Conservation (phyloP, 2,888 invertebrate species). For the Latheticus oryzae region DNA sequence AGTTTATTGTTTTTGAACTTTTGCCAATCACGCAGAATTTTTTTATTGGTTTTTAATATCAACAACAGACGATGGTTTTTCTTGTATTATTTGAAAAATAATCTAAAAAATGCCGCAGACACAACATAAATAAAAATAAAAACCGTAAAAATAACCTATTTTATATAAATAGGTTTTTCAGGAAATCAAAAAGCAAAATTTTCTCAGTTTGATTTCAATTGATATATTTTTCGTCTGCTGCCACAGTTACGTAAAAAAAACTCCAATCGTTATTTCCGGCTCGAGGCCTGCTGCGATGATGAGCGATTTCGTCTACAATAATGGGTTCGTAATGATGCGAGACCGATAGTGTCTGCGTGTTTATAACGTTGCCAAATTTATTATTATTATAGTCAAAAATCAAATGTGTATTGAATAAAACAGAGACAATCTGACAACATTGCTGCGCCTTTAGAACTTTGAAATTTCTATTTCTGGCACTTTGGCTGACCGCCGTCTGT, state of each 20-base stretch:
- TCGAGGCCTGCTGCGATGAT: conserved; percentile 9
- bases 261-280: conserved; percentile 25
- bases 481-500: conserved; percentile 46
- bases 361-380: too few species aligned
- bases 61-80: too few species aligned
- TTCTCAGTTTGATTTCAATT: too few species aligned
- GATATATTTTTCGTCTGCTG: too few species aligned
- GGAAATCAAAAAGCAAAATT: conserved; percentile 12
- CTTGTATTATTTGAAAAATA: conserved; percentile 17
- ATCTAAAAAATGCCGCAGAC: conserved; percentile 22
- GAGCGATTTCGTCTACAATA: conserved; percentile 1
- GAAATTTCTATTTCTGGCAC: conserved; percentile 46
- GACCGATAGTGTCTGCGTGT: conserved; percentile 14
- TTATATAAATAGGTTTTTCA: conserved; percentile 29
- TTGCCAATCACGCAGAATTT: too few species aligned
- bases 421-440: conserved; percentile 4
- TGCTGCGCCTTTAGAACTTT: conserved; percentile 9
- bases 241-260: conserved; percentile 16
- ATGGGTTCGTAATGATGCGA: conserved; percentile 10
- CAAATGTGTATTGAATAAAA: too few species aligned
- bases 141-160: conserved; percentile 31
- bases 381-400: too few species aligned
- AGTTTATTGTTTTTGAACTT: too few species aligned
- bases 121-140: conserved; percentile 34
- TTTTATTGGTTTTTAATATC: too few species aligned